phyloP scores from a whole-genome alignment of 1,140 invertebrate species.

The Drosophila seguyi region DNA sequence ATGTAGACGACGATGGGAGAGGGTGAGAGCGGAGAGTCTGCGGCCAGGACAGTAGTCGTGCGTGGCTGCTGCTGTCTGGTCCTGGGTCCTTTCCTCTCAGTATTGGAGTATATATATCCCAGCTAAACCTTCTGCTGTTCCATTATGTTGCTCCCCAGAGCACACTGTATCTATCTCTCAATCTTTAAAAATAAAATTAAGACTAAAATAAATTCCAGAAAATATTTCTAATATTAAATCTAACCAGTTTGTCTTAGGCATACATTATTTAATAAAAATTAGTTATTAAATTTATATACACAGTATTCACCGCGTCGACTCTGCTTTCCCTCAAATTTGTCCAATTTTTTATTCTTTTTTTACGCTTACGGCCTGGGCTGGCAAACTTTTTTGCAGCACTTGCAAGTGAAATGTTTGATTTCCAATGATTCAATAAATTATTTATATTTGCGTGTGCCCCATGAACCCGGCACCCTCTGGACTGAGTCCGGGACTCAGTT shows the following conservation, averaged over 20 bases:
- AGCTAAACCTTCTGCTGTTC: slow-evolving; percentile 26
- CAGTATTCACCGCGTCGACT: background rate
- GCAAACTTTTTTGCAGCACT: slow-evolving; percentile 70
- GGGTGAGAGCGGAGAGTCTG: slow-evolving; percentile 15
- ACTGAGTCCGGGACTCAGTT: no score
- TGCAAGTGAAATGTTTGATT: slow-evolving; percentile 84
- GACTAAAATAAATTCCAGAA: background rate
- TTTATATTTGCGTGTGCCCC: slow-evolving; percentile 78
- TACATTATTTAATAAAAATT: background rate
- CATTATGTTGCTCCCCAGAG: background rate
- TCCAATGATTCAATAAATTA: slow-evolving; percentile 84
- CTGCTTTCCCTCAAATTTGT: background rate
- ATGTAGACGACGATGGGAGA: slow-evolving; percentile 14
- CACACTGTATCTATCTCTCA: background rate
- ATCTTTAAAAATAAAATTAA: background rate
- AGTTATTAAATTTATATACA: background rate
- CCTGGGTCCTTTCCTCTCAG: background rate
- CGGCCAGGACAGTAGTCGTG: slow-evolving; percentile 60
- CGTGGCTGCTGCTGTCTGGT: slow-evolving; percentile 56
- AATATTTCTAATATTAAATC: background rate
- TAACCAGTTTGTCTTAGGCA: no score
- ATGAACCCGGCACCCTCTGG: background rate
- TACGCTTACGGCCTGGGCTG: slow-evolving; percentile 31
- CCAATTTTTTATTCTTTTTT: slow-evolving; percentile 3
- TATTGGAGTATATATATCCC: background rate